A percentile compares a stretch with the other conserved stretches of the same genome.
These are phyloP conservation scores for Trachelus tabidus DNA, from an alignment of 2,888 invertebrate species.

Conservation along the genomic window DNA sequence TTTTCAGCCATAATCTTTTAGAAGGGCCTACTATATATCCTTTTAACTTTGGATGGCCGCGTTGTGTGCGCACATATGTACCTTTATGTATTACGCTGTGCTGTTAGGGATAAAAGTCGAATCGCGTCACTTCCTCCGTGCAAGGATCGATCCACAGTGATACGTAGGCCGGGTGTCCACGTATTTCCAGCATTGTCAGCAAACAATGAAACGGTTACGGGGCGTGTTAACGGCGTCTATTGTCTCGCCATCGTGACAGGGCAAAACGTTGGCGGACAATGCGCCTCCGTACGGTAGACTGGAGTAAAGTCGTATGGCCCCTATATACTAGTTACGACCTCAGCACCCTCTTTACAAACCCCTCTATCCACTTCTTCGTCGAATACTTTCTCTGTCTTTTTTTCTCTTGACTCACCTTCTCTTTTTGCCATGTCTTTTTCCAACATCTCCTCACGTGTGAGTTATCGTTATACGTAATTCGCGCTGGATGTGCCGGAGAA, in stretches of 20 bases:
- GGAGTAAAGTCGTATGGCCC: slow-evolving; percentile 38
- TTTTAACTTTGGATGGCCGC: not conserved
- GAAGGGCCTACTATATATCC: not conserved
- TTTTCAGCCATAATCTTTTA: not conserved
- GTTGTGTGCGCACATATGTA: not conserved
- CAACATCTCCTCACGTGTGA: not conserved
- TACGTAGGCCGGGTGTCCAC: slow-evolving; percentile 28
- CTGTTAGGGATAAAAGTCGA: slow-evolving; percentile 6
- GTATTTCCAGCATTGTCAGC: slow-evolving; percentile 53
- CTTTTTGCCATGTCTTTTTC: not conserved
- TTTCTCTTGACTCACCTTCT: not conserved
- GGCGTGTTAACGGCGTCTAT: slow-evolving; percentile 55
- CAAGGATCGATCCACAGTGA: slow-evolving; percentile 29
- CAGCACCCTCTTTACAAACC: not conserved
- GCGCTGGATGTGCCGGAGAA: not conserved
- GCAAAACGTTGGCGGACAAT: slow-evolving; percentile 48
- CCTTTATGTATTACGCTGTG: not conserved
- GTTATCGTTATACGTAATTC: not conserved
- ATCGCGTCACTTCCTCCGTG: slow-evolving; percentile 1
- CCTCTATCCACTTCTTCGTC: not conserved
- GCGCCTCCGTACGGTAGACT: slow-evolving; percentile 37
- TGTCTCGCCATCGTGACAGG: slow-evolving; percentile 48
- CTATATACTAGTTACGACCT: not conserved
- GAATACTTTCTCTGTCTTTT: not conserved
- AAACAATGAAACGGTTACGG: slow-evolving; percentile 60